Conservation (phyloP, 2,888 invertebrate species). For the Drosophila aldrichi region DNA sequence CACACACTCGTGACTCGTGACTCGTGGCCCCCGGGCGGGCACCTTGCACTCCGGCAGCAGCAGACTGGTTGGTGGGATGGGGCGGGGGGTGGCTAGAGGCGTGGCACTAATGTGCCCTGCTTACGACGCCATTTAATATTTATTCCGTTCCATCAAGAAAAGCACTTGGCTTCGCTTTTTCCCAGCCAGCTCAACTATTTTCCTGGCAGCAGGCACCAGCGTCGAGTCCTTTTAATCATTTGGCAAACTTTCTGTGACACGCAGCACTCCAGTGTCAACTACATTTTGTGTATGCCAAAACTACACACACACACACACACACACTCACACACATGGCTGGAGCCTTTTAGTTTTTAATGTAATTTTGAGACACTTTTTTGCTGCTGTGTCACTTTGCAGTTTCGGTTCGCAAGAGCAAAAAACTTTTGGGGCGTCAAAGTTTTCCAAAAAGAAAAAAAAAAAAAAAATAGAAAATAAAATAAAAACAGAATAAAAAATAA, state of each 20-base stretch:
- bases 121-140: constrained; percentile 79
- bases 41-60: constrained; percentile 42
- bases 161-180: constrained; percentile 67
- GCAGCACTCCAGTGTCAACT: constrained; percentile 74
- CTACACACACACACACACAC: constrained; percentile 42
- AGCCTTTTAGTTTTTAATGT: constrained; percentile 78
- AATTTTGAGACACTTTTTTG: constrained; percentile 72
- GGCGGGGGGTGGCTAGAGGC: constrained; percentile 9
- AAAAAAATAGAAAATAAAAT: constrained; percentile 12
- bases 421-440: constrained; percentile 51
- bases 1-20: constrained; percentile 56
- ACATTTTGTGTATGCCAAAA: constrained; percentile 78
- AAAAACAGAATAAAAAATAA: background rate
- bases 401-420: constrained; percentile 51
- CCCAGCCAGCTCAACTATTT: constrained; percentile 59
- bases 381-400: constrained; percentile 67
- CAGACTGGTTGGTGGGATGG: background rate
- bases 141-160: constrained; percentile 71
- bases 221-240: constrained; percentile 80
- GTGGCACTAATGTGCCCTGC: constrained; percentile 76
- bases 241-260: constrained; percentile 78
- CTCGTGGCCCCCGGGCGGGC: constrained; percentile 53
- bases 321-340: constrained; percentile 38
- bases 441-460: constrained; percentile 35
- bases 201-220: constrained; percentile 31